Percentiles rank a stretch among this genome's conserved stretches.
phyloP scores from a whole-genome alignment of 2,888 invertebrate species.

The Dynastes maya region DNA sequence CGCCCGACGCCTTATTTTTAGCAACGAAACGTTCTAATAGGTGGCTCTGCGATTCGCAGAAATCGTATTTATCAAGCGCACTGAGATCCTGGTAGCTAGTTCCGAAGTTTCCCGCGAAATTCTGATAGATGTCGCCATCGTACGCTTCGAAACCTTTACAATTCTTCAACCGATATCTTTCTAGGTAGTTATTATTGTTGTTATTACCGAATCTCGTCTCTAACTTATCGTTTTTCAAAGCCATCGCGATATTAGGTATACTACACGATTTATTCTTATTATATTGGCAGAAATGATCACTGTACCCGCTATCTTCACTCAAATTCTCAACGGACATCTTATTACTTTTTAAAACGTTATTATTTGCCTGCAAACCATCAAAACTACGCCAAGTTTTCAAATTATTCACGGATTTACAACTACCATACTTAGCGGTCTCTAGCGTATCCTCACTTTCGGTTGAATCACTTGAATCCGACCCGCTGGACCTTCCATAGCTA shows the following conservation, averaged over 20 bases:
- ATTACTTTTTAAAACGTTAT: conserved; percentile 46
- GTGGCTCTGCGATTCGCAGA: conserved; percentile 13
- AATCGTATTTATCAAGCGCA: conserved; percentile 63
- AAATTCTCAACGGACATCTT: conserved; percentile 82
- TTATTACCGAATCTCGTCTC: conserved; percentile 42
- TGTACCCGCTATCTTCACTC: conserved; percentile 86
- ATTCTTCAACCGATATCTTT: conserved; percentile 52
- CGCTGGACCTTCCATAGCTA: conserved; percentile 1
- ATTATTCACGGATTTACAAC: conserved; percentile 67
- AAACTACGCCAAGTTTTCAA: conserved; percentile 70
- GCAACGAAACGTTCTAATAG: conserved; percentile 54
- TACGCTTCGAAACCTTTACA: conserved; percentile 64
- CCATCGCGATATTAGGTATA: conserved; percentile 69
- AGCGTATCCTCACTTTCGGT: conserved; percentile 64
- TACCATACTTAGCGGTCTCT: conserved; percentile 64
- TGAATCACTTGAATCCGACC: conserved; percentile 70
- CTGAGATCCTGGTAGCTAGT: conserved; percentile 69
- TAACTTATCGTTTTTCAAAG: conserved; percentile 55
- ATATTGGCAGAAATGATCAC: conserved; percentile 72
- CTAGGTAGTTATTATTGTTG: conserved; percentile 51
- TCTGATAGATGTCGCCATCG: conserved; percentile 64
- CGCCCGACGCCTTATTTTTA: conserved; percentile 64
- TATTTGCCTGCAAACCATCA: conserved; percentile 64
- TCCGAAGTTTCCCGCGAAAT: conserved; percentile 67
- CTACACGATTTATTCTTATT: conserved; percentile 68